Evolutionary conservation across 2,888 invertebrate species (phyloP), one percentile per base, ranked within the genome.

Genomic region (Zele albiditarsus): DNA sequence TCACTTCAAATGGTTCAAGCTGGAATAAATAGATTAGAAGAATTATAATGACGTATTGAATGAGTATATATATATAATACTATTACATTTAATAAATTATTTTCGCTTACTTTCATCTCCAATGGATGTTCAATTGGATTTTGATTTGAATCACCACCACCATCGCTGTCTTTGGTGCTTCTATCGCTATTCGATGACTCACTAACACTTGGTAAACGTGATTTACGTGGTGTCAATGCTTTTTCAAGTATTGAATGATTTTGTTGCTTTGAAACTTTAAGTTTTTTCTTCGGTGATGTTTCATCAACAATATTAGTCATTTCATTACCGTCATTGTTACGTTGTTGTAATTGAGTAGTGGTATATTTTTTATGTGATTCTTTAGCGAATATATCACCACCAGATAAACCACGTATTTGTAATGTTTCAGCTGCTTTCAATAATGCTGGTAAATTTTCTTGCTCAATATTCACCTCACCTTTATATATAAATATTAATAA

Each of bases 391-490:
- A 88, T 87, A 82, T 88, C 91, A 0, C 91, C 92, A 70, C 94
- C 93, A 1, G 94, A 93, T 58, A 94, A 89, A 3, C 94, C 94
- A 86, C 93, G 92, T 78, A 94, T 93, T 86, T 93, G 92, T 73
- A 94, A 87, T 6, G 92, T 91, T 84, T 94, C 93, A 0, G 94
- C 94, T 49, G 94, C 93, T 87, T 93, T 93, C 76, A 94, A 87
- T 68, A 94, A 89, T 73, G 93, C 91, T 58, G 93, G 92, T 80
- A 94, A 89, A 84, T 93, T 93, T 82, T 94, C 93, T 84, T 94
- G 93, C 65, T 93, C 93, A 65, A 94, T 93, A 89, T 93, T 93
- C 25, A 94, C 94, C 88, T 94, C 94, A 6, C 94, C 94, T 84
- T 94, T 93, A 85, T 94, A 94, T 91, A 94, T 94, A 87, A 94